phyloP scores from a whole-genome alignment of 2,797 vertebrate species.

The Acanthurus leucopareius region DNA sequence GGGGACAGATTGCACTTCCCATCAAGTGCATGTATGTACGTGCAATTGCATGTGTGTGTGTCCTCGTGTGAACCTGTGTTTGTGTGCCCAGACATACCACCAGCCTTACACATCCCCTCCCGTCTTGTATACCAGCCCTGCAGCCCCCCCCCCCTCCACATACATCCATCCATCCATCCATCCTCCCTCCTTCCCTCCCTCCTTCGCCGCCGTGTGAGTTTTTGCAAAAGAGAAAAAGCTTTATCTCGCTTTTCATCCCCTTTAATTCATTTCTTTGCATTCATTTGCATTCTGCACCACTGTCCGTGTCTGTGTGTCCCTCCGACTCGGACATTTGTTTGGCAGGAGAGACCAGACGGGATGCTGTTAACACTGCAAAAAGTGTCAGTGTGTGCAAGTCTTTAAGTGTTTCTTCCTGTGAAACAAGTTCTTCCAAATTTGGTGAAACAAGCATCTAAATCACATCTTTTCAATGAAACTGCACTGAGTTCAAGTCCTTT shows the following conservation, averaged over 20 bases:
- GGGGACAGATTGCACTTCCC: slow-evolving; percentile 57
- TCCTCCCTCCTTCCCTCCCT: slow-evolving; percentile 20
- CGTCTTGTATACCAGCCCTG: slow-evolving; percentile 64
- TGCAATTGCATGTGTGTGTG: slow-evolving; percentile 45
- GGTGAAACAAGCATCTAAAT: slow-evolving; percentile 15
- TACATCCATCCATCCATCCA: slow-evolving; percentile 39
- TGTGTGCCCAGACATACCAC: slow-evolving; percentile 62
- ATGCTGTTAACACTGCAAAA: slow-evolving; percentile 73
- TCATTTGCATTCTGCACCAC: slow-evolving; percentile 72
- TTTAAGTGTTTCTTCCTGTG: slow-evolving; percentile 19
- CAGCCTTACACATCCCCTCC: slow-evolving; percentile 58
- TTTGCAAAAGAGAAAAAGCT: slow-evolving; percentile 29
- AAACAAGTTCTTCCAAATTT: slow-evolving; percentile 39
- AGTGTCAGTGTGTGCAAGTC: slow-evolving; percentile 28
- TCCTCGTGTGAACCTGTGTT: slow-evolving; percentile 74
- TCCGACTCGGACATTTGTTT: slow-evolving; percentile 68
- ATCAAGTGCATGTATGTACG: slow-evolving; percentile 56
- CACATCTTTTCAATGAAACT: fast-evolving
- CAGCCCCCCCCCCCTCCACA: slow-evolving; percentile 14
- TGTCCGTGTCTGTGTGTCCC: slow-evolving; percentile 54
- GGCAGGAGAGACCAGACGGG: slow-evolving; percentile 66
- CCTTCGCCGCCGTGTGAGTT: neutral
- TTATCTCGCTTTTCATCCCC: slow-evolving; percentile 46
- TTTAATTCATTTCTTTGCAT: slow-evolving; percentile 34
- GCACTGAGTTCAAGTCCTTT: neutral